Evolutionary conservation across 2,888 invertebrate genomes (phyloP).

Genomic region (Abrostola tripartita): DNA sequence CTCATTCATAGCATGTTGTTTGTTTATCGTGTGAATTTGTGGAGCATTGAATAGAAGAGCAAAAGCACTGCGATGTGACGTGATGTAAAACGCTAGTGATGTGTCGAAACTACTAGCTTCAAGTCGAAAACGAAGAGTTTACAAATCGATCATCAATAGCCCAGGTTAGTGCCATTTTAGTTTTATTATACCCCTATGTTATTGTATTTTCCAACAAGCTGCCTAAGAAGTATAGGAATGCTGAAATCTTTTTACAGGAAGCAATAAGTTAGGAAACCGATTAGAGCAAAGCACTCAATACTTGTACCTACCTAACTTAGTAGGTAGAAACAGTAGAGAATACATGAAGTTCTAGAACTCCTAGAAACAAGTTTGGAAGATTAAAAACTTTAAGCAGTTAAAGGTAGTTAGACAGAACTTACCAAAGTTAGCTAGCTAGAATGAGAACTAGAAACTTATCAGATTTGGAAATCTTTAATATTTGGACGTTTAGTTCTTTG

Average conservation of each 20-base stretch:
- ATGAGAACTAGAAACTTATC: background rate
- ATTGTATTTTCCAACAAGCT: too few relatives aligned
- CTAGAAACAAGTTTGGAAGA: background rate
- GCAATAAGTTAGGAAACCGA: background rate
- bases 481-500: background rate
- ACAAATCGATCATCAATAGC: too few relatives aligned
- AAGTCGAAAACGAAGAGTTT: background rate
- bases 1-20: conserved; percentile 65
- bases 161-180: too few relatives aligned
- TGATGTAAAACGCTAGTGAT: conserved; percentile 49
- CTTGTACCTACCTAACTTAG: conserved; percentile 1
- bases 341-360: background rate
- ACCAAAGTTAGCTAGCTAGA: conserved; percentile 10
- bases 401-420: conserved; percentile 4
- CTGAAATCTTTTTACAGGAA: background rate
- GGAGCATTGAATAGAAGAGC: conserved; percentile 63
- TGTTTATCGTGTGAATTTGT: conserved; percentile 66
- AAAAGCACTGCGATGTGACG: conserved; percentile 45
- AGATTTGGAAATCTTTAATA: conserved; percentile 2
- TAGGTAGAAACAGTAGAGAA: background rate
- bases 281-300: conserved; percentile 1
- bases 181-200: too few relatives aligned
- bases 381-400: conserved; percentile 7
- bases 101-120: background rate
- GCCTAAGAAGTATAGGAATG: background rate